Evolutionary conservation across 2,113 vertebrate species (phyloP).

Genomic region (Pseudonaja textilis): DNA sequence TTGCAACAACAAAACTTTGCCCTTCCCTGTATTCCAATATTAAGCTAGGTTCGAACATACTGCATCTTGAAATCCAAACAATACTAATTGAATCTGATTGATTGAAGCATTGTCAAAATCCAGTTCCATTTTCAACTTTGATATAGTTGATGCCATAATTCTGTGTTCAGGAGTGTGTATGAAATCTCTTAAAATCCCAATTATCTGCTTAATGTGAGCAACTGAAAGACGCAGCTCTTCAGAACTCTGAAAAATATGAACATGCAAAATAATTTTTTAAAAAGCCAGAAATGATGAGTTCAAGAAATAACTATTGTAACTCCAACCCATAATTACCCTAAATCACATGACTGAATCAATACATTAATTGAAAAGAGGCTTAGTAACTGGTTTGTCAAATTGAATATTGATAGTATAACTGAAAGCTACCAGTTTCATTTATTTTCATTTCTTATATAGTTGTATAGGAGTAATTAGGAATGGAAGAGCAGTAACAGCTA

Average conservation of each 20-base stretch:
- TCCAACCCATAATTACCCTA: neutral
- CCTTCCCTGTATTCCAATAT: neutral
- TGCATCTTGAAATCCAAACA: slow-evolving; percentile 94
- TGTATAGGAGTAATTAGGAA: neutral
- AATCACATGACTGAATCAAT: neutral
- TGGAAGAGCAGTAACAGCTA: neutral
- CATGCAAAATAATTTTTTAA: neutral
- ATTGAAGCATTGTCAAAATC: slow-evolving; percentile 92
- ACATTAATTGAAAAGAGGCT: neutral
- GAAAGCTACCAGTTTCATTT: neutral
- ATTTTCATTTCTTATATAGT: neutral
- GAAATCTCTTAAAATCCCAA: slow-evolving; percentile 91
- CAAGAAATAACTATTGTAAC: neutral
- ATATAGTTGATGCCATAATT: slow-evolving; percentile 92
- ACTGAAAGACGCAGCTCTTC: slow-evolving; percentile 86
- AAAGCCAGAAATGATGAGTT: neutral
- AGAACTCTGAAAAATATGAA: slow-evolving; percentile 72
- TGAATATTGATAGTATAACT: neutral
- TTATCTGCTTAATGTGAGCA: slow-evolving; percentile 91
- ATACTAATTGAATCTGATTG: slow-evolving; percentile 90
- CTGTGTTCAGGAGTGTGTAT: slow-evolving; percentile 88
- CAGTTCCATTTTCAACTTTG: slow-evolving; percentile 89
- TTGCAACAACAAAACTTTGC: neutral
- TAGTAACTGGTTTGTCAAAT: neutral
- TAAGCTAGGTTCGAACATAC: slow-evolving; percentile 68